Evolutionary conservation across 2,888 invertebrate genomes (phyloP).

Genomic region (Crematogaster levior): DNA sequence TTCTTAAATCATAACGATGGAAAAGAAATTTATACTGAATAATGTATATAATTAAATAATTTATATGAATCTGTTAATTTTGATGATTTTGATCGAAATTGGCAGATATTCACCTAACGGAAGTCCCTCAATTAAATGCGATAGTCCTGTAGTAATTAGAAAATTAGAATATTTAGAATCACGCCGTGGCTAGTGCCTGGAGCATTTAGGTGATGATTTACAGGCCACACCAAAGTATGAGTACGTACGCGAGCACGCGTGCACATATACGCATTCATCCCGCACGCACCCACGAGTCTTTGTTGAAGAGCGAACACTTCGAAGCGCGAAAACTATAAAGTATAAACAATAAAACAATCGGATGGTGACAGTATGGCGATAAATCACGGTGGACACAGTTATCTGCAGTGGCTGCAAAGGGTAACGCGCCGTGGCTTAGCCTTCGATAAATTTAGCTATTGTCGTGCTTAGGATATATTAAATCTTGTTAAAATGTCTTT

Average conservation of each 20-base stretch:
- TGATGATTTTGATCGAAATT: not conserved
- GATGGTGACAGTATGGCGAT: conserved; percentile 68
- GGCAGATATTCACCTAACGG: not conserved
- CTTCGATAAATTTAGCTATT: conserved; percentile 80
- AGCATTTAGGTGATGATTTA: conserved; percentile 79
- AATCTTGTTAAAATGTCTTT: conserved; percentile 79
- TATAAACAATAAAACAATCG: conserved; percentile 79
- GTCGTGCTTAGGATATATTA: conserved; percentile 78
- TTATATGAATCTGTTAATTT: not conserved
- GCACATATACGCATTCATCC: conserved; percentile 23
- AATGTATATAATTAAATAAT: not conserved
- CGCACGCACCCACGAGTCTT: conserved; percentile 42
- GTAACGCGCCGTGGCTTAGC: conserved; percentile 61
- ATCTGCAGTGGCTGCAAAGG: conserved; percentile 62
- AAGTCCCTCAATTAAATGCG: conserved; percentile 28
- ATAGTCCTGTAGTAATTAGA: conserved; percentile 67
- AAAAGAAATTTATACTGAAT: not conserved
- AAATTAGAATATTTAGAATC: conserved; percentile 75
- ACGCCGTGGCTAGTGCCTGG: conserved; percentile 41
- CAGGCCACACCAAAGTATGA: conserved; percentile 36
- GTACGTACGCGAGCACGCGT: conserved; percentile 28
- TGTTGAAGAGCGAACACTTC: conserved; percentile 59
- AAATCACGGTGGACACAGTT: conserved; percentile 76
- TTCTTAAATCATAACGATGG: not conserved
- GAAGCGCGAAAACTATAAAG: conserved; percentile 74